Base-by-base conservation (phyloP, 2,888 invertebrate species). In the Notodonta dromedarius region DNA sequence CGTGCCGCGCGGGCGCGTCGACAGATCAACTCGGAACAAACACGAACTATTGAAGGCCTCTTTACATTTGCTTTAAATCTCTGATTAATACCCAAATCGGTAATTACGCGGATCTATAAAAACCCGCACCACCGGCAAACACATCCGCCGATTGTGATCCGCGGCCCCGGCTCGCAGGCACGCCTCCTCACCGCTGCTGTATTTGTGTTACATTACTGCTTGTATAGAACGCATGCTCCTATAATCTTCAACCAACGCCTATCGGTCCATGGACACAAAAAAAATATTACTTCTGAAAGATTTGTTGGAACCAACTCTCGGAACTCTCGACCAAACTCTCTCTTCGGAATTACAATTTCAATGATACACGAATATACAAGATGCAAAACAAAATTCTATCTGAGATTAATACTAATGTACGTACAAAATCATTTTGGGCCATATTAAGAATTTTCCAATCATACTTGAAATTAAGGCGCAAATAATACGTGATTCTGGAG, bases 391-490 rank as follows among this genome's bases (percentile, higher is more conserved):
- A 8, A 40, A 40, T 8, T 40, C 11, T 42, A 2, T 42, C 11
- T 42, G 11, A 11, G 42, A 42, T 42, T 48, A 3, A 48, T n/a
- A 48, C 14, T 14, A 48, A 14, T 2, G 9, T 44, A 35, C 35
- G 7, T 11, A 13, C n/a, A 48, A 48, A 48, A 48, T 48, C 42
- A 24, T 51, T 11, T 24, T 4, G 24, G 24, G 16, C 55, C 58
- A 51, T 14, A 51, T 16, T 24, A 14, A 53, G 35, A 39, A 60
- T 67, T 66, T 74, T 66, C 57, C 67, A 74, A 74, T 74, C 75
- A 67, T 42, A 51, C n/a, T 1, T 59, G 62, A 73, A 75, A 75
- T 67, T 71, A 64, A 66, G 68, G 65, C 63, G 66, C 59, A 70
- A 75, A 69, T 63, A 63, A 67, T 66, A 63, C 46, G n/a, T 11